Evolutionary conservation across 1,140 invertebrate genomes (phyloP), one percentile per base, ranked within the genome.

Genomic region (Drosophila miranda): DNA sequence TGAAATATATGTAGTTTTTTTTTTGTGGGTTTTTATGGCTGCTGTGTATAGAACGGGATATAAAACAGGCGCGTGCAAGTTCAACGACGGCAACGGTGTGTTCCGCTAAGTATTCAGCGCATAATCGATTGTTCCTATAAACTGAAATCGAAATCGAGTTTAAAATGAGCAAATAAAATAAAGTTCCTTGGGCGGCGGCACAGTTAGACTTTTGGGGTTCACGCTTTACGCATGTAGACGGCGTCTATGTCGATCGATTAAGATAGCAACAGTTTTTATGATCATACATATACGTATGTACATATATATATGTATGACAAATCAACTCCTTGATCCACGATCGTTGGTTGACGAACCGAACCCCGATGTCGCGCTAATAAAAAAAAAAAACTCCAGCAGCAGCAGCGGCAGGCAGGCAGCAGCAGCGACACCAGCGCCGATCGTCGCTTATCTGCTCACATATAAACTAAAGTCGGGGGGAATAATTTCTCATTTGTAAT

Each of bases 401-500:
- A 66, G 56, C 75, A 69, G 61, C 49, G 42, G 45, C 43, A 74
- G 44, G 53, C 61, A 44, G 16, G 6, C 52, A 26, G 60, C 34
- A 45, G 58, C 62, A 66, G 56, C 34, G 16, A 45, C 53, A 62
- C 55, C 72, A 57, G 64, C 56, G 49, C 11, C 34, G 34, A 38
- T 38, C 55, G 43, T 42, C 60, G 88, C 89, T 90, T 90, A 90
- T 90, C 89, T 89, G 70, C 69, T 82, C 81, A 77, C 89, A 90
- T 90, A 90, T 90, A 90, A 90, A 83, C 89, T 79, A 80, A 90
- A 90, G 78, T 62, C 89, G 44, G 51, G 73, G 68, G 78, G 88
- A 87, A 89, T 78, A 74, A 71, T 78, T 82, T 90, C 78, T 90
- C 89, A 90, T 90, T 90, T 90, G 89, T 87, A 90, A 89, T 87